Evolutionary conservation across 2,888 invertebrate species (phyloP).

Genomic region (Syrphus vitripennis): DNA sequence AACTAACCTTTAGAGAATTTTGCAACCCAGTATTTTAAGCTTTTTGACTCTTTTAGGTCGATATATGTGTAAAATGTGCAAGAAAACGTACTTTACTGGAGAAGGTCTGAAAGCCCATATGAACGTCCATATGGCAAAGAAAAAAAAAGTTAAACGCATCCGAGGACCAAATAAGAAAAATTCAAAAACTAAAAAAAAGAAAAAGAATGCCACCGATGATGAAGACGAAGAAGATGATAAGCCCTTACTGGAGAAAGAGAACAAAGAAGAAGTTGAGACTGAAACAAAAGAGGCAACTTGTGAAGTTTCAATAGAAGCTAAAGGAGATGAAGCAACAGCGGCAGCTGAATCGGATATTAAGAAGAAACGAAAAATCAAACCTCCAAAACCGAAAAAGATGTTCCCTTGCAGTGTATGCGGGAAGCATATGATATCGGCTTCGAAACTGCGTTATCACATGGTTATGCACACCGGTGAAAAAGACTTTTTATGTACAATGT

Average conservation of each 20-base stretch:
- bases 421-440: slow-evolving; percentile 74
- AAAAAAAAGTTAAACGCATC: slow-evolving; percentile 68
- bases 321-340: slow-evolving; percentile 3
- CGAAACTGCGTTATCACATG: slow-evolving; percentile 75
- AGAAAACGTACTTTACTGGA: slow-evolving; percentile 74
- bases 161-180: slow-evolving; percentile 66
- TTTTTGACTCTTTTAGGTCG: slow-evolving; percentile 70
- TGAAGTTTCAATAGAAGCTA: neutral
- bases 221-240: slow-evolving; percentile 24
- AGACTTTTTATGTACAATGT: slow-evolving; percentile 75
- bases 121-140: slow-evolving; percentile 72
- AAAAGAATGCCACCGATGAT: slow-evolving; percentile 13
- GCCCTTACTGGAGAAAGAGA: neutral
- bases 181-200: slow-evolving; percentile 40
- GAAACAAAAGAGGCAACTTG: neutral
- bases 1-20: too few species aligned
- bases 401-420: slow-evolving; percentile 74
- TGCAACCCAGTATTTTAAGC: neutral
- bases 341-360: slow-evolving; percentile 17
- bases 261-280: neutral
- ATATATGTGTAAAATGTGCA: slow-evolving; percentile 74
- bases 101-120: slow-evolving; percentile 74
- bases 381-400: slow-evolving; percentile 74
- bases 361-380: slow-evolving; percentile 59
- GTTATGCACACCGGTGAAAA: slow-evolving; percentile 77